A percentile compares a stretch with the other conserved stretches of the same genome.
These are phyloP conservation scores for Digitonthophagus gazella DNA, from an alignment of 2,888 invertebrate genomes.

Conservation along the genomic window DNA sequence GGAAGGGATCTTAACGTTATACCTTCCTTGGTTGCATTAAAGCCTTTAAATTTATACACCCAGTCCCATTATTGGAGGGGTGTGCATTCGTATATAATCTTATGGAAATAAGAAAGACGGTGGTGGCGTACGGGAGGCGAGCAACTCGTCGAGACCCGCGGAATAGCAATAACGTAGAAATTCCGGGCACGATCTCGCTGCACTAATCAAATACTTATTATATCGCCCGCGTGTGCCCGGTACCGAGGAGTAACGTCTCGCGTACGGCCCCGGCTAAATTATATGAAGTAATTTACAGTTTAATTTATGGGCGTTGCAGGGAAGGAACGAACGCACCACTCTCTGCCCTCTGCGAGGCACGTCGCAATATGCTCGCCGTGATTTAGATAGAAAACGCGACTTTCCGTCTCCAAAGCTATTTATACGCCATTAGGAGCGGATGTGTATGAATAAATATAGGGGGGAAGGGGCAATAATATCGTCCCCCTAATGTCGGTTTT, in stretches of 20 bases:
- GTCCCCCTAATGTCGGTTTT: not conserved
- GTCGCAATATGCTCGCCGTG: conserved; percentile 48
- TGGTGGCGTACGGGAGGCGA: not conserved
- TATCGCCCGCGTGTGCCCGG: conserved; percentile 18
- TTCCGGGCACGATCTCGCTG: conserved; percentile 9
- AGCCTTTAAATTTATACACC: not conserved
- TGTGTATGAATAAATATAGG: conserved; percentile 9
- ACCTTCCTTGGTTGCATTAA: not conserved
- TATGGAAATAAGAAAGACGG: conserved; percentile 9
- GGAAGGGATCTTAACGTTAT: no score
- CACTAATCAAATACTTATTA: conserved; percentile 22
- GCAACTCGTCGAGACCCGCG: no score
- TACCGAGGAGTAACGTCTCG: conserved; percentile 10
- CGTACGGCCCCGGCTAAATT: conserved; percentile 42
- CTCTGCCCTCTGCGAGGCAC: conserved; percentile 38
- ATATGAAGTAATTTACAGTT: conserved; percentile 46
- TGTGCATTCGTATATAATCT: not conserved
- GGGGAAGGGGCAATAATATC: not conserved
- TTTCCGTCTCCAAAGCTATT: conserved; percentile 43
- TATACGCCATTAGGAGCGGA: conserved; percentile 44
- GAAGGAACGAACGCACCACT: conserved; percentile 8
- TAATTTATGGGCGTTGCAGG: conserved; percentile 43
- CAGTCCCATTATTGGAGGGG: not conserved
- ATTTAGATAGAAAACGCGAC: conserved; percentile 51
- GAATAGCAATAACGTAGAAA: conserved; percentile 10